phyloP scores from a whole-genome alignment of 2,888 invertebrate species.

The Chloroclysta siterata region DNA sequence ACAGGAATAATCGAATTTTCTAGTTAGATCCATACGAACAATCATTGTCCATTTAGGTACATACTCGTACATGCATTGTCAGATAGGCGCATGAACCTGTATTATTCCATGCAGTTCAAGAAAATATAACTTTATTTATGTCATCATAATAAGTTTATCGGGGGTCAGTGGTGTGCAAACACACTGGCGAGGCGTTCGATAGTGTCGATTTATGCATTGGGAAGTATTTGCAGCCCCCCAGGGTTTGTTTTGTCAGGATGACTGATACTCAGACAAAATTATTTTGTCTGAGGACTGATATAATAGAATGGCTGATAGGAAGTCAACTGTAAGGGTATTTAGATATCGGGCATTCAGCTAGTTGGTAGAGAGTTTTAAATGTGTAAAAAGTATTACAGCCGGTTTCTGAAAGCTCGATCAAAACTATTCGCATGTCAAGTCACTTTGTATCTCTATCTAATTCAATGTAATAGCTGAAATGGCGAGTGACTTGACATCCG shows the following conservation, averaged over 20 bases:
- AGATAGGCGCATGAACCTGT: constrained; percentile 56
- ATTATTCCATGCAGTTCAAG: constrained; percentile 70
- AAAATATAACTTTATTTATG: constrained; percentile 68
- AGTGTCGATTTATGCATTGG: constrained; percentile 49
- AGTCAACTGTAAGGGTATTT: constrained; percentile 10
- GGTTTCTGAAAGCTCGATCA: too few species aligned
- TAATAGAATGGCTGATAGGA: constrained; percentile 13
- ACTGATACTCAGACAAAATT: too few species aligned
- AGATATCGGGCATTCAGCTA: constrained; percentile 1
- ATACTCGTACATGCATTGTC: constrained; percentile 29
- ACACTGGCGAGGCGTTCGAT: constrained; percentile 56
- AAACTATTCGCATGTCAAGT: too few species aligned
- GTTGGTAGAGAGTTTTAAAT: neutral
- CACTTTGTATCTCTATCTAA: too few species aligned
- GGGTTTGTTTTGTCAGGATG: constrained; percentile 33
- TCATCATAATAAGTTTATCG: constrained; percentile 81
- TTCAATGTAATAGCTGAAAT: too few species aligned
- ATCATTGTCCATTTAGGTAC: constrained; percentile 31
- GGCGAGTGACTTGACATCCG: too few species aligned
- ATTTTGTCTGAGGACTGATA: too few species aligned
- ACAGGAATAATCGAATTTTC: neutral
- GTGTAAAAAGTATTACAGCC: too few species aligned
- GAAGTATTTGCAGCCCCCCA: constrained; percentile 59
- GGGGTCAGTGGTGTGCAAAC: constrained; percentile 73
- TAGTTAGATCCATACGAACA: constrained; percentile 7